Evolutionary conservation across 2,888 invertebrate genomes (phyloP).

Genomic region (Linnaemya vulpina): DNA sequence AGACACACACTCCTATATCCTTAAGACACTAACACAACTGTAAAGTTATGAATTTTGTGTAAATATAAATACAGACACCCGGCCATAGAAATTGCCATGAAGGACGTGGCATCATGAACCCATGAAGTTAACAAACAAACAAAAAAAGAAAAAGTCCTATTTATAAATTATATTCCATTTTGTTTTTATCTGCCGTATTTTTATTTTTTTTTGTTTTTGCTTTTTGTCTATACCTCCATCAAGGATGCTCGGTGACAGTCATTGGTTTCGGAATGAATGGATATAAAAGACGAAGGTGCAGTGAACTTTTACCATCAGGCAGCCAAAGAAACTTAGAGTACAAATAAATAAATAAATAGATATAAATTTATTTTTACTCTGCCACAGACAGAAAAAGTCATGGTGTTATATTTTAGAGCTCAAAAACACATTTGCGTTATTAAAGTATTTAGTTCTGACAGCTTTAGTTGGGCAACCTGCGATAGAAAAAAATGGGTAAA

Average conservation of each 20-base stretch:
- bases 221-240: constrained; percentile 61
- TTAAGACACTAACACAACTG: neutral
- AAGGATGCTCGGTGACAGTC: constrained; percentile 69
- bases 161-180: constrained; percentile 45
- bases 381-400: neutral
- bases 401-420: neutral
- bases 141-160: constrained; percentile 49
- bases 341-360: constrained; percentile 4
- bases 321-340: neutral
- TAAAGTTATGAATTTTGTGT: constrained; percentile 17
- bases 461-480: neutral
- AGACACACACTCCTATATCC: neutral
- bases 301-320: constrained; percentile 44
- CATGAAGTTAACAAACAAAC: neutral
- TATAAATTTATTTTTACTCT: neutral
- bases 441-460: neutral
- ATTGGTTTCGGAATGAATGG: constrained; percentile 59
- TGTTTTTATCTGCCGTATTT: neutral
- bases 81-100: constrained; percentile 21
- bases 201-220: constrained; percentile 5
- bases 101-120: constrained; percentile 38
- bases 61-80: constrained; percentile 11
- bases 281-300: constrained; percentile 54
- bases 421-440: neutral
- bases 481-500: neutral